Evolutionary conservation across 2,797 vertebrate species (phyloP), one percentile per base, ranked within the genome.

Genomic region (Carapus acus): DNA sequence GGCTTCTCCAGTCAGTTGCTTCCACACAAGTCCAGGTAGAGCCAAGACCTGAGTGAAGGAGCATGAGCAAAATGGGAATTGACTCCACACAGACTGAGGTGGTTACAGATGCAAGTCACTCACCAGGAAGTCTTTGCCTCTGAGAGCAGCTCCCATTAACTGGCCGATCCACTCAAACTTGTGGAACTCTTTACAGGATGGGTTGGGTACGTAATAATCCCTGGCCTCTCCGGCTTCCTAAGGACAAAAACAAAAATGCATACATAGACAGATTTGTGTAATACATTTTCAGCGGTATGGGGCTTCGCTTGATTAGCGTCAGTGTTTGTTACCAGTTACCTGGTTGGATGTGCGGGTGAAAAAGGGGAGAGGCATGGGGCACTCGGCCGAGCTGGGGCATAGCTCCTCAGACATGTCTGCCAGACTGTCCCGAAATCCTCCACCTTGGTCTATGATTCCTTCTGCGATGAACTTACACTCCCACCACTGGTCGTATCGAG

Each of bases 381-480:
- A 93, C 72, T 98, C 94, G 0, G 92, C 90, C 0, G 94, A 98
- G 78, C 94, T 94, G 55, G 96, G 96, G 62, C 96, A 99, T 22
- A 99, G 87, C 78, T 99, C 96, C 81, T 97, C 96, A 0, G 96
- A 99, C 91, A 99, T 96, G 83, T 99, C 96, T 0, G 96, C 92
- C 65, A 99, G 87, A 73, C 96, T 98, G 80, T 99, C 96, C 49
- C 96, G 89, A 78, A 99, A 99, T 27, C 96, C 96, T 0, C 96
- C 96, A 31, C 96, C 96, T 88, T 97, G 96, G 77, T 99, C 95
- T 2, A 98, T 98, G 83, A 99, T 98, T 65, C 96, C 96, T 80
- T 99, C 96, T 2, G 95, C 92, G 12, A 99, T 96, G 83, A 99
- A 99, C 78, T 99, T 99, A 74, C 96, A 99, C 37, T 98, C 96